Evolutionary conservation across 2,113 vertebrate genomes (phyloP), one percentile per base, ranked within the genome.

Genomic region (Australoheros scitulus): DNA sequence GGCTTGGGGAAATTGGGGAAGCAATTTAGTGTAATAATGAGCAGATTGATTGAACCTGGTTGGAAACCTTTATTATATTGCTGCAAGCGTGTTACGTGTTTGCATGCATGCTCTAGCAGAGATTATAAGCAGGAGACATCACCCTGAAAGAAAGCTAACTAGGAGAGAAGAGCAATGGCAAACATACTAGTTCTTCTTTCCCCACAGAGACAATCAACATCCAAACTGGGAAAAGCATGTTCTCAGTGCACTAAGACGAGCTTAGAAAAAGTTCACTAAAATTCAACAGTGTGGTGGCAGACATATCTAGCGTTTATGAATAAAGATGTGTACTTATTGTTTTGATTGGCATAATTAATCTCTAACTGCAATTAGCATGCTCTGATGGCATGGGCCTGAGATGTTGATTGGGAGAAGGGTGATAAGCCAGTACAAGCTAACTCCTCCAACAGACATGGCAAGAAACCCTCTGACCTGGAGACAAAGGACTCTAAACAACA

Each of bases 1-100:
- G 83, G 87, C 76, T 47, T 59, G 60, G 17, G n/a, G 32, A 81
- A 83, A 87, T 63, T 50, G 26, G 52, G 60, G 59, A 8, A 22
- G 75, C 55, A 18, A 60, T 60, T 90, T 24, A 5, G 63, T 41
- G 76, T 82, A 82, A 87, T 85, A 87, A 86, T 79, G 43, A 82
- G 57, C 17, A 85, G 87, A 91, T 86, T 89, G 47, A 90, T 86
- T 74, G 70, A 76, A 84, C 84, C 26, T 64, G 75, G 74, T 77
- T 79, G 59, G 43, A 79, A 88, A 79, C 68, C 26, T 85, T 83
- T 87, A 87, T 88, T 77, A 83, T 76, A 59, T 22, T 22, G 58
- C 81, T 61, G 22, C 41, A 32, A 84, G 87, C 56, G 0, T 55
- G 77, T 47, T 83, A 1, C 32, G 15, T 68, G 80, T 47, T 83